Base-by-base conservation (phyloP, 2,113 vertebrate species). In the Stegostoma tigrinum region DNA sequence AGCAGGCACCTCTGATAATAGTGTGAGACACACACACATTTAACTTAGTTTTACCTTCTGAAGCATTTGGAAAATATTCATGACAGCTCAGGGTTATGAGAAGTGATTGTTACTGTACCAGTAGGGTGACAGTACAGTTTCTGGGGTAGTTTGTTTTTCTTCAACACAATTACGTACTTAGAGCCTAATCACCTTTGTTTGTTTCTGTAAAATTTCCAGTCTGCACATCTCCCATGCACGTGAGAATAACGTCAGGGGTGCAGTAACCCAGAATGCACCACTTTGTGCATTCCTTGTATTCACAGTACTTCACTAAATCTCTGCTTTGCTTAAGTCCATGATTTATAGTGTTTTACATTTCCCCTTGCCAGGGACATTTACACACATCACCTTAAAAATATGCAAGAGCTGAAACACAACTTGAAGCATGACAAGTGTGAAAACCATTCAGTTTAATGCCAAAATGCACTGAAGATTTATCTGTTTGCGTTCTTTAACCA, bases 321-420 rank as follows among this genome's bases (percentile, higher is more conserved):
- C 97, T 98, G 97, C 97, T 97, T 98, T 98, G 97, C 98, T 98
- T 98, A 97, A 97, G 98, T 96, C 96, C 3, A 30, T 97, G 97
- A 98, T 96, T 98, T 98, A 98, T 96, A 96, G 96, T 96, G 97
- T 96, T 95, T 96, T 96, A 97, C 86, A 48, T 96, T 97, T 97
- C 97, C 97, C 97, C 95, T 96, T 97, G 96, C 97, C 96, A 97
- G 96, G 72, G 96, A 96, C 96, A 96, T 96, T 96, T 96, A 96
- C 97, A 96, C 97, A 96, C 48, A 48, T 30, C 48, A 27, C 38
- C 21, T 61, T 45, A 96, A 96, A 97, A 97, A 96, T 96, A 96
- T 95, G 96, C 96, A 61, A 34, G 30, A 23, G n/a, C 38, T 12
- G 34, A 72, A 95, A 48, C 10, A 95, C 67, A 95, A 5, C 94